Base-by-base conservation (phyloP, 2,113 vertebrate genomes). In the Leptosomus discolor region DNA sequence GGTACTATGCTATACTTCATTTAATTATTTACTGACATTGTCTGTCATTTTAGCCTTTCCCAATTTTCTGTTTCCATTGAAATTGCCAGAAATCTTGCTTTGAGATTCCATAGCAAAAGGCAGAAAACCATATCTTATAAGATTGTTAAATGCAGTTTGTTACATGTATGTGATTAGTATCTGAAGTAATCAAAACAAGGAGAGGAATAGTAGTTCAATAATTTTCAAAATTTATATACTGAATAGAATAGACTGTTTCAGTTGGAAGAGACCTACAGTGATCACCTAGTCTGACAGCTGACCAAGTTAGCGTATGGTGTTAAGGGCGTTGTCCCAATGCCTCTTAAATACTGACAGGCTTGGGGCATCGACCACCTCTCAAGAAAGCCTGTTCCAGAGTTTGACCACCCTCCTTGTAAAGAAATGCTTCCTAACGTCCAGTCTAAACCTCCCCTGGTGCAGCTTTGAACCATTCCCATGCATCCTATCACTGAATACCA, bases 1-100 rank as follows among this genome's bases (percentile, higher is more conserved):
- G 99, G 99, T 99, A 97, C 89, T 10, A 5, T 17, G 9, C 26
- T 29, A 4, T 41, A 22, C 32, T 75, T 71, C 15, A 45, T 71
- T 92, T 78, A 41, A 54, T 95, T 80, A 9, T 79, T 88, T 20
- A 37, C 48, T 88, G 37, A 32, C 39, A 19, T 34, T 87, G 12
- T 43, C 54, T 54, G 4, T 48, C 15, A 7, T 61, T 22, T 43
- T 45, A 26, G 4, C 79, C 57, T 58, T 90, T 16, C 4, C 15
- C 20, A 81, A 2, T 75, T 67, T 78, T 81, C 48, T 89, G 3
- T 46, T 85, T 65, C 45, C 22, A 54, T 32, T 79, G 22, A 91
- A 92, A 89, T 64, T 60, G 17, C 3, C 10, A 43, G 46, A 85
- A 75, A 37, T 51, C 84, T 81, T 81, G 16, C 16, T 74, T 86